Conservation (phyloP, 2,888 invertebrate species). For the Tetragnatha montana region DNA sequence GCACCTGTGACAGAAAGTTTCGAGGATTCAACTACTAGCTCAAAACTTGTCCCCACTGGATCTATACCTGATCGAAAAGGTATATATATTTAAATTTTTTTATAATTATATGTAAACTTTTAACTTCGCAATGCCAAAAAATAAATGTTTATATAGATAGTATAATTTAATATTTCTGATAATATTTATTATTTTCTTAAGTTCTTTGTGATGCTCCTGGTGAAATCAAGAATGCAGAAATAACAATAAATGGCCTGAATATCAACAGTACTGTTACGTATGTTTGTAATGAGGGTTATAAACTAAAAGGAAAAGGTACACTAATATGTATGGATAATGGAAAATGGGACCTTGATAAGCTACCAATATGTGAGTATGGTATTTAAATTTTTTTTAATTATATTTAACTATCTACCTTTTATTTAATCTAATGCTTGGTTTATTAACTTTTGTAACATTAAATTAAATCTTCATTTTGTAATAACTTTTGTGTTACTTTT, state of each 20-base stretch:
- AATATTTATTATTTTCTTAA: slow-evolving; percentile 17
- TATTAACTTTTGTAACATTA: not conserved
- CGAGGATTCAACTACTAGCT: too few species aligned
- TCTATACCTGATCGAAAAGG: not conserved
- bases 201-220: slow-evolving; percentile 67
- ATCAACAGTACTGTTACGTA: slow-evolving; percentile 59
- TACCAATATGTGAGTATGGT: slow-evolving; percentile 65
- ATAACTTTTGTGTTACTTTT: too few species aligned
- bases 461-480: too few species aligned
- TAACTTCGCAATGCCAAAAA: too few species aligned
- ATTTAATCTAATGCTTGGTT: not conserved
- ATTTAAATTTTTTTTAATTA: not conserved
- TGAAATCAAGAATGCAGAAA: slow-evolving; percentile 60
- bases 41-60: too few species aligned
- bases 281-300: slow-evolving; percentile 64
- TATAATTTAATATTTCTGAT: not conserved
- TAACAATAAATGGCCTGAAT: slow-evolving; percentile 33
- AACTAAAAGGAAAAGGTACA: slow-evolving; percentile 57
- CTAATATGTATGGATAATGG: slow-evolving; percentile 66
- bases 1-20: too few species aligned
- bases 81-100: not conserved
- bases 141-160: too few species aligned
- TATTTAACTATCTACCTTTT: not conserved
- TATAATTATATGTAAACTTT: too few species aligned
- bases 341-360: slow-evolving; percentile 67